Base-by-base conservation (phyloP, 2,888 invertebrate genomes). In the Orchesellides sinensis region DNA sequence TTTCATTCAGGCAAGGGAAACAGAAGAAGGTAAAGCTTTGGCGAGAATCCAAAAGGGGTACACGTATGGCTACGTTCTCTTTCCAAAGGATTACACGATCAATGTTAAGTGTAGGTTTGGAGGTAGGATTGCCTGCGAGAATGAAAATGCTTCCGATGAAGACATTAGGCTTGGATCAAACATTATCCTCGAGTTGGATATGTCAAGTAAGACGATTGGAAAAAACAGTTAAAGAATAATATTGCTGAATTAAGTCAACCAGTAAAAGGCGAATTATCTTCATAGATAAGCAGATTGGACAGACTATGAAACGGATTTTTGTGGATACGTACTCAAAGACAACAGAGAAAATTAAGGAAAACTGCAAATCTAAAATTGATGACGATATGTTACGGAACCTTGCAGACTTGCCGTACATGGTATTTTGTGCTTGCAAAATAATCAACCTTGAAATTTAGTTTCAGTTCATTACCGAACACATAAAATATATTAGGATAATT, bases 281-380 rank as follows among this genome's bases (percentile, higher is more conserved):
- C 10, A 14, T 29, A 97, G 97, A 97, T 93, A 97, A 98, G 90
- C 97, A 98, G 91, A 96, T 98, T 88, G 96, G 96, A 0, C 92
- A 97, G 88, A 95, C 96, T 92, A 91, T 98, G 69, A 95, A 96
- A 90, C 91, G 96, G 82, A 95, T 96, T 89, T 92, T 98, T 83
- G 94, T 96, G 90, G 92, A 95, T 89, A 94, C 96, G 0, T 98
- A 96, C 90, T 92, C 96, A 89, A 94, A 94, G 90, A 97, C 97
- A 89, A 95, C 96, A n/a, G 91, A 91, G 92, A 92, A 93, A 77
- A 90, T 96, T 68, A 91, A 97, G 1, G 90, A 91, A n/a, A 92
- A 93, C 4, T 96, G 82, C 23, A 35, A 19, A 23, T 2, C 14
- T 2, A 56, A 52, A 23, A 40, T 69, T 35, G 12, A n/a, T 10